Evolutionary conservation across 2,888 invertebrate genomes (phyloP).

Genomic region (Rutpela maculata): DNA sequence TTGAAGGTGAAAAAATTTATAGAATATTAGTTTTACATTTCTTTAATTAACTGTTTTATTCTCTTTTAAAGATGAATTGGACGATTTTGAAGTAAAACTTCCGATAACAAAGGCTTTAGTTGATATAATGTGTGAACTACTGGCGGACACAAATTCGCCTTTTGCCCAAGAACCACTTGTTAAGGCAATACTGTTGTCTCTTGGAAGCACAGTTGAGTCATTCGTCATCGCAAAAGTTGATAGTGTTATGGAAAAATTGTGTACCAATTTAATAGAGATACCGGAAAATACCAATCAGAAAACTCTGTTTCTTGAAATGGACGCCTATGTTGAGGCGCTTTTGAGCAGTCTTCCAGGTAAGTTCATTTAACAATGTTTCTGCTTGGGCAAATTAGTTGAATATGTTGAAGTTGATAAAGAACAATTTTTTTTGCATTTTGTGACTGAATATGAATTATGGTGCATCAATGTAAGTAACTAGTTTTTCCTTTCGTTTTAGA

Average conservation of each 20-base stretch:
- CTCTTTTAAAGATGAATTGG: constrained; percentile 73
- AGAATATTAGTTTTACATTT: not conserved
- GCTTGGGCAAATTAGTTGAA: too few species aligned
- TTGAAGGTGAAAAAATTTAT: constrained; percentile 59
- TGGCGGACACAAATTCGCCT: constrained; percentile 73
- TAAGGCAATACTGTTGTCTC: constrained; percentile 72
- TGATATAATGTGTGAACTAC: constrained; percentile 75
- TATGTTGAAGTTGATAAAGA: too few species aligned
- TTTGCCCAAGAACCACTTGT: constrained; percentile 75
- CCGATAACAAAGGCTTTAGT: constrained; percentile 73
- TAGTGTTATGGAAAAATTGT: constrained; percentile 60
- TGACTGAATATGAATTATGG: too few species aligned
- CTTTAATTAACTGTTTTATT: not conserved
- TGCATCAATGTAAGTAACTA: not conserved
- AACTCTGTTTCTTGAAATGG: constrained; percentile 65
- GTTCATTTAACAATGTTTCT: too few species aligned
- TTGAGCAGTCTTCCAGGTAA: constrained; percentile 67
- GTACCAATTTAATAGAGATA: constrained; percentile 60
- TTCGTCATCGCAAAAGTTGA: constrained; percentile 58
- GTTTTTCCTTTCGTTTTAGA: constrained; percentile 61
- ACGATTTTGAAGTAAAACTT: constrained; percentile 74
- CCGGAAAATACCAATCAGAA: constrained; percentile 59
- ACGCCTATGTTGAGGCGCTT: constrained; percentile 65
- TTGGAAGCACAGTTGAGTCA: constrained; percentile 73
- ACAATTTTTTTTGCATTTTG: too few species aligned